Base-by-base conservation (phyloP, 2,113 vertebrate genomes). In the Mesembrinibis cayennensis region DNA sequence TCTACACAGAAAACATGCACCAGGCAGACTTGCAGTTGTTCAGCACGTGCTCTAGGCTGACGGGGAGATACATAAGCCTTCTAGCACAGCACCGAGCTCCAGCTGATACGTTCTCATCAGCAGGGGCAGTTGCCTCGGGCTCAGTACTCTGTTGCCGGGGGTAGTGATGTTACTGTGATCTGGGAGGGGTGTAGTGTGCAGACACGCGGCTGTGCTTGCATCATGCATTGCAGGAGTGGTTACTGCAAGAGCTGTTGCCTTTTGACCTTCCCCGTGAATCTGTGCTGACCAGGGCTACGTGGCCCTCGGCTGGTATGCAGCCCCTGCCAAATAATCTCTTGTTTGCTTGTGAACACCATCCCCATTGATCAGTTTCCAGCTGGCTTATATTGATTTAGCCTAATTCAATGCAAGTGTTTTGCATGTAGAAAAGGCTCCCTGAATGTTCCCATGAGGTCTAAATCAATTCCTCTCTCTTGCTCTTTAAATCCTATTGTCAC, bases 401-500 rank as follows among this genome's bases (percentile, higher is more conserved):
- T 94, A 91, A 97, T 96, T 95, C 91, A 93, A 15, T 90, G 74
- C 93, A 95, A 97, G 89, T 90, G 90, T 86, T 97, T 86, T 93
- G 66, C 67, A 71, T 94, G 85, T 92, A 90, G 82, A 74, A 89
- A 88, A 88, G 78, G 63, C 91, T 86, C 63, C 0, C 1, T 73
- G 67, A 86, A 81, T 22, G 59, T 93, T 96, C 94, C 92, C 95
- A 96, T 95, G 93, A 90, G 59, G 55, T 80, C 91, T 96, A 93
- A 96, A 95, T 91, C 85, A 77, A 82, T 85, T 96, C 78, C 67
- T 77, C 91, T 93, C 55, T 92, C 87, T 86, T 73, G 59, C 63
- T 86, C 78, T 95, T 90, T 90, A 94, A 97, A 96, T 95, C 91
- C 84, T 86, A 92, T 91, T 97, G 93, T 94, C 94, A 94, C 89